These are phyloP conservation scores for Itoplectis maculator DNA, from an alignment of 2,888 invertebrate genomes.

Conservation along the genomic window DNA sequence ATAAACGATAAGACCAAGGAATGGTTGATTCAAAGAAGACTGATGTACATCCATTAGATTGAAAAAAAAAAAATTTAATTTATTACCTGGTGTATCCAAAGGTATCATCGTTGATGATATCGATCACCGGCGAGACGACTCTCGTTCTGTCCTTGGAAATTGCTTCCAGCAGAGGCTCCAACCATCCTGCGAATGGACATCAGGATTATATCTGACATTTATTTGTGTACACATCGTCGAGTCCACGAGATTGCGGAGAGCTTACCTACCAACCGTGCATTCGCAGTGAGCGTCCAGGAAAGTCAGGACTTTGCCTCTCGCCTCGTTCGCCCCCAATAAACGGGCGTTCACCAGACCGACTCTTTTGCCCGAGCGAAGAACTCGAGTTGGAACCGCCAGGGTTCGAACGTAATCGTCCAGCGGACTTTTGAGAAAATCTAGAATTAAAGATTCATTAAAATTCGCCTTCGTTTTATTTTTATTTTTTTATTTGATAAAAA, in stretches of 20 bases:
- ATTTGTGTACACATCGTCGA: background rate
- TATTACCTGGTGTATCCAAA: constrained; percentile 91
- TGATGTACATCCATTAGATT: background rate
- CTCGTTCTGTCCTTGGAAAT: constrained; percentile 88
- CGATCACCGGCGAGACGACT: constrained; percentile 94
- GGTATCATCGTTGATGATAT: constrained; percentile 97
- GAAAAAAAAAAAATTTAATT: background rate
- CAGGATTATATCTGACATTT: background rate
- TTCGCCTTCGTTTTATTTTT: background rate
- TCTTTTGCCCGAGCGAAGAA: constrained; percentile 89
- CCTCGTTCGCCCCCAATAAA: constrained; percentile 90
- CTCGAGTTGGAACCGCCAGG: constrained; percentile 87
- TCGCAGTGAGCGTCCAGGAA: constrained; percentile 98
- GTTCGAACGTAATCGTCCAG: constrained; percentile 89
- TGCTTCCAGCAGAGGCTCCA: constrained; percentile 90
- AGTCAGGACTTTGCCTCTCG: constrained; percentile 92
- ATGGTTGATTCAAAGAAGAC: background rate
- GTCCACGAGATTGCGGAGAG: constrained; percentile 68
- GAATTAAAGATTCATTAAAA: constrained; percentile 64
- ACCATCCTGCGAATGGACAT: constrained; percentile 87
- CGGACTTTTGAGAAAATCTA: constrained; percentile 87
- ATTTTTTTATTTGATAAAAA: no score
- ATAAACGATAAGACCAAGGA: background rate
- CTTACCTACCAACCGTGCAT: constrained; percentile 90
- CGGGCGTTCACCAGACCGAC: constrained; percentile 94